A percentile compares a stretch with the other conserved stretches of the same genome.
Conservation (phyloP, 2,888 invertebrate species). For the Cepaea hortensis region DNA sequence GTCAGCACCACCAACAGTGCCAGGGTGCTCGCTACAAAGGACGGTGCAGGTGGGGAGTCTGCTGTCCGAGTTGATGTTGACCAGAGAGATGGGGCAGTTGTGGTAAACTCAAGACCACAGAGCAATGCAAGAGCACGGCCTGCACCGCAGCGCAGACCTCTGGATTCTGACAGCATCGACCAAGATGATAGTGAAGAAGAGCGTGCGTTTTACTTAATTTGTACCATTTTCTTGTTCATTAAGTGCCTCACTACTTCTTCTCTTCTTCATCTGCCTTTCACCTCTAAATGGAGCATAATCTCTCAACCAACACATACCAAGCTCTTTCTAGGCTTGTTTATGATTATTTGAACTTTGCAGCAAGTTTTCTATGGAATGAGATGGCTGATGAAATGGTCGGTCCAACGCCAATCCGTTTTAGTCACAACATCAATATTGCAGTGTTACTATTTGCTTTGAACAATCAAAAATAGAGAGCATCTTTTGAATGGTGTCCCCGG, state of each 20-base stretch:
- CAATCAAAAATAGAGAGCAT: no score
- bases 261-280: background rate
- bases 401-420: no score
- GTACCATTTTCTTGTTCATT: background rate
- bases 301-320: no score
- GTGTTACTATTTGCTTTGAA: no score
- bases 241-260: background rate
- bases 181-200: conserved; percentile 19
- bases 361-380: no score
- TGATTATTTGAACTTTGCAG: no score
- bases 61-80: background rate
- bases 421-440: no score
- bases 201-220: background rate
- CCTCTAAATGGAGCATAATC: no score
- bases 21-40: background rate
- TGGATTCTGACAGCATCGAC: background rate
- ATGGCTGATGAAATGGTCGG: no score
- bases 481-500: no score
- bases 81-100: conserved; percentile 8
- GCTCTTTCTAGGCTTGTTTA: no score
- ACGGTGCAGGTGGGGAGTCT: background rate
- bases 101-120: background rate
- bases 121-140: background rate
- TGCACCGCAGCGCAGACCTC: background rate
- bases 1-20: background rate